Evolutionary conservation across 2,888 invertebrate species (phyloP).

Genomic region (Thelaira solivaga): DNA sequence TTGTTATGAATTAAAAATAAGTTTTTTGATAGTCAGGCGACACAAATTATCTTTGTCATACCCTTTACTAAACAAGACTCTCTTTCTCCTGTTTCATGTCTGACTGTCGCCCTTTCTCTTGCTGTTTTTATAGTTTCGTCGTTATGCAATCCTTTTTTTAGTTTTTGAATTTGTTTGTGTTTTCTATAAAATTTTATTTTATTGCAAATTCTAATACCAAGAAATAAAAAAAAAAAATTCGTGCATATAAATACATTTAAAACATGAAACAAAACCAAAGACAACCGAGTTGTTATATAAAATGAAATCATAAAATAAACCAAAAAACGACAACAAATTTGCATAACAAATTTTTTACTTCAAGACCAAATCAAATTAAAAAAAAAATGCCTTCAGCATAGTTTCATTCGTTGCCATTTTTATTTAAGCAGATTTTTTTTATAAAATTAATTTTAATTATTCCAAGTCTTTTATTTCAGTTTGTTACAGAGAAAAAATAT

Average conservation of each 20-base stretch:
- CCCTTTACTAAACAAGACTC: not conserved
- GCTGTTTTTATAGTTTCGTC: not conserved
- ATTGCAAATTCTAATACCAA: slow-evolving; percentile 48
- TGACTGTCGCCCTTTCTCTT: not conserved
- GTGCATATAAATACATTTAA: slow-evolving; percentile 24
- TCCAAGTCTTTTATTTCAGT: slow-evolving; percentile 15
- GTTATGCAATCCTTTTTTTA: not conserved
- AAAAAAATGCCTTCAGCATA: slow-evolving; percentile 47
- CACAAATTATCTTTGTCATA: too few species aligned
- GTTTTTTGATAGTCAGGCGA: too few species aligned
- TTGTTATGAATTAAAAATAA: too few species aligned
- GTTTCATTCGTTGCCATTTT: slow-evolving; percentile 29
- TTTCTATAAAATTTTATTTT: slow-evolving; percentile 12
- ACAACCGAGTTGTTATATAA: slow-evolving; percentile 15
- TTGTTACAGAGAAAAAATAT: not conserved
- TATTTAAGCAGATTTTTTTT: slow-evolving; percentile 8
- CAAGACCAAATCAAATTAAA: slow-evolving; percentile 60
- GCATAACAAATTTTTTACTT: slow-evolving; percentile 58
- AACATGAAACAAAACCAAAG: slow-evolving; percentile 49
- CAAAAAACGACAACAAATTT: slow-evolving; percentile 54
- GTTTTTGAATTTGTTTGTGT: slow-evolving; percentile 5
- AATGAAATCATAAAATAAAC: slow-evolving; percentile 40
- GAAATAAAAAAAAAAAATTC: not conserved
- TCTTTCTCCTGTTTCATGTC: too few species aligned
- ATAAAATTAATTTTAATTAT: slow-evolving; percentile 52